These are phyloP conservation scores for Nerophis lumbriciformis DNA, from an alignment of 2,113 vertebrate species.

Conservation along the genomic window DNA sequence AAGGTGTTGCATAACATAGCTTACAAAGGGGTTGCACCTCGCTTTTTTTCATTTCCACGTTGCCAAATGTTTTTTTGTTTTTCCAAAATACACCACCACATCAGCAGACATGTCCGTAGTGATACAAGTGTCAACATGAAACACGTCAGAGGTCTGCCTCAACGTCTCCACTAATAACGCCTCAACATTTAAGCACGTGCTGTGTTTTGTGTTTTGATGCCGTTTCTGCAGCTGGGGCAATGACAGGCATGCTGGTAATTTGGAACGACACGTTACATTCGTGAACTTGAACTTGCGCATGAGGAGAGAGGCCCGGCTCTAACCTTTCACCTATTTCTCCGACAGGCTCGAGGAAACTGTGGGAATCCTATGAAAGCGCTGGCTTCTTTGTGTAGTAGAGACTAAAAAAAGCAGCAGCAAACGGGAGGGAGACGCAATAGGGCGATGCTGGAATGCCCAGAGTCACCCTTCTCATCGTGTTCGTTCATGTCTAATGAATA, in stretches of 20 bases:
- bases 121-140: background rate
- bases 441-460: too few species aligned
- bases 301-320: constrained; percentile 15
- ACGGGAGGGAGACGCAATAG: background rate
- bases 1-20: constrained; percentile 1
- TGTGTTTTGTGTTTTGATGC: constrained; percentile 9
- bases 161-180: constrained; percentile 14
- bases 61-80: background rate
- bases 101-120: background rate
- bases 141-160: constrained; percentile 13
- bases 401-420: background rate
- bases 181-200: constrained; percentile 10
- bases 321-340: constrained; percentile 59
- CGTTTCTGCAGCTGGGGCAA: constrained; percentile 7
- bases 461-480: too few species aligned
- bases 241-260: constrained; percentile 23
- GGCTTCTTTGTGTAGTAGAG: background rate
- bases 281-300: constrained; percentile 14
- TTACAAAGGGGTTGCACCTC: background rate
- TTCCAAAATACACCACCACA: background rate
- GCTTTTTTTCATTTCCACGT: background rate
- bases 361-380: constrained; percentile 32
- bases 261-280: constrained; percentile 25
- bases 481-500: too few species aligned
- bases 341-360: constrained; percentile 31